These are phyloP conservation scores for Archocentrus centrarchus DNA, from an alignment of 2,113 vertebrate species.

Conservation along the genomic window DNA sequence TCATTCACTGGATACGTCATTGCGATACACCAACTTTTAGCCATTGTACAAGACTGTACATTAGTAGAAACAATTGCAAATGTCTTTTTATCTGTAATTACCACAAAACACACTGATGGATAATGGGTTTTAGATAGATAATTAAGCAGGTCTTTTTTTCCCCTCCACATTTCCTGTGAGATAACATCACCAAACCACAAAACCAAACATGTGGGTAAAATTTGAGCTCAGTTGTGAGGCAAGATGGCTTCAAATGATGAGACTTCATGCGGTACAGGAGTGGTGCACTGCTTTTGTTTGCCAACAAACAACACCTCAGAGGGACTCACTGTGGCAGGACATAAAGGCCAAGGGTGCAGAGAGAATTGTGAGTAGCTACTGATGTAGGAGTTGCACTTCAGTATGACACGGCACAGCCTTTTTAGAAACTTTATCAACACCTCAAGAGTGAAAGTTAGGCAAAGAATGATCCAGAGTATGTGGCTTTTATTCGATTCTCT, in stretches of 20 bases:
- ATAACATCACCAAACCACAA: background rate
- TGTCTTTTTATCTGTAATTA: constrained; percentile 8
- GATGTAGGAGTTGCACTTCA: background rate
- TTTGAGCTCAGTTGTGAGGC: background rate
- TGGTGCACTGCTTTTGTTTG: background rate
- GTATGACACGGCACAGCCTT: background rate
- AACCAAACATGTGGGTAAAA: background rate
- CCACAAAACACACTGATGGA: background rate
- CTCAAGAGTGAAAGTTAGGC: background rate
- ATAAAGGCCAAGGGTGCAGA: constrained; percentile 9
- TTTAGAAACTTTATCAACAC: background rate
- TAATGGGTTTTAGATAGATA: background rate
- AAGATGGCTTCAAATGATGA: background rate
- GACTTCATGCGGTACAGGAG: background rate
- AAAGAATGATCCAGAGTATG: background rate
- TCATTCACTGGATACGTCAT: constrained; percentile 17
- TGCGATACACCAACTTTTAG: background rate
- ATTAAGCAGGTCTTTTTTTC: background rate
- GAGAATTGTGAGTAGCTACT: background rate
- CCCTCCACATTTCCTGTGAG: background rate
- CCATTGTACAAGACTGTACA: constrained; percentile 20
- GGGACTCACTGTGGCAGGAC: background rate
- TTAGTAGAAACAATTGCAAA: constrained; percentile 9
- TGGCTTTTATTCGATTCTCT: background rate
- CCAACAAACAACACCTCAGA: background rate